phyloP scores from a whole-genome alignment of 2,888 invertebrate genomes.

The Xestia ashworthii region DNA sequence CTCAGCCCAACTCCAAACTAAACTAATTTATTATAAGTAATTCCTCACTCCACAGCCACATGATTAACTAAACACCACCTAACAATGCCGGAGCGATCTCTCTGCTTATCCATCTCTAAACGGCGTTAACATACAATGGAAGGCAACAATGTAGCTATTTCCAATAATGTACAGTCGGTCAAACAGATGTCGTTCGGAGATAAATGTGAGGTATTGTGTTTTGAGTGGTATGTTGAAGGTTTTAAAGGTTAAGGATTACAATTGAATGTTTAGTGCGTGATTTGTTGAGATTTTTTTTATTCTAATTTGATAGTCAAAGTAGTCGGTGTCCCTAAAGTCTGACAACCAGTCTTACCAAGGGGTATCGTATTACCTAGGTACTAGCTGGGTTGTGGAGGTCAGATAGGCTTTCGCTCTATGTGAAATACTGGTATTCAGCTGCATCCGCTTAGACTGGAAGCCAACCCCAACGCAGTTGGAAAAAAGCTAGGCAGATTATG shows the following conservation, averaged over 20 bases:
- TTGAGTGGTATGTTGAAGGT: constrained; percentile 2
- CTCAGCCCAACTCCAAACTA: constrained; percentile 9
- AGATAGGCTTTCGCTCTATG: too few relatives aligned
- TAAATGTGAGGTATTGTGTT: constrained; percentile 38
- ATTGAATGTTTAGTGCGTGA: neutral
- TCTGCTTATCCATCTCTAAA: constrained; percentile 63
- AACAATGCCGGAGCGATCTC: constrained; percentile 39
- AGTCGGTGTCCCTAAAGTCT: too few relatives aligned
- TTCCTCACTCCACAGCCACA: constrained; percentile 1
- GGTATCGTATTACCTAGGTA: too few relatives aligned
- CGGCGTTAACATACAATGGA: constrained; percentile 72
- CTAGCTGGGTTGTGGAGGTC: too few relatives aligned
- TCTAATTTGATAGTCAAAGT: neutral
- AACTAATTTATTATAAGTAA: constrained; percentile 51
- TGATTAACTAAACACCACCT: constrained; percentile 41
- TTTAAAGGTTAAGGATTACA: neutral
- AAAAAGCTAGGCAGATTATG: too few relatives aligned
- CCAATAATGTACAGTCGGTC: constrained; percentile 68
- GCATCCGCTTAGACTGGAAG: too few relatives aligned
- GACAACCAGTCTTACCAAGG: too few relatives aligned
- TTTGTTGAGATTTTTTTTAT: neutral
- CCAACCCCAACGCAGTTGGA: too few relatives aligned
- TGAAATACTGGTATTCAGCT: too few relatives aligned
- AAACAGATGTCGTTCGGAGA: constrained; percentile 48
- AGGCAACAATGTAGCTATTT: constrained; percentile 73